Evolutionary conservation across 2,113 vertebrate genomes (phyloP).

Genomic region (Boleophthalmus pectinirostris): DNA sequence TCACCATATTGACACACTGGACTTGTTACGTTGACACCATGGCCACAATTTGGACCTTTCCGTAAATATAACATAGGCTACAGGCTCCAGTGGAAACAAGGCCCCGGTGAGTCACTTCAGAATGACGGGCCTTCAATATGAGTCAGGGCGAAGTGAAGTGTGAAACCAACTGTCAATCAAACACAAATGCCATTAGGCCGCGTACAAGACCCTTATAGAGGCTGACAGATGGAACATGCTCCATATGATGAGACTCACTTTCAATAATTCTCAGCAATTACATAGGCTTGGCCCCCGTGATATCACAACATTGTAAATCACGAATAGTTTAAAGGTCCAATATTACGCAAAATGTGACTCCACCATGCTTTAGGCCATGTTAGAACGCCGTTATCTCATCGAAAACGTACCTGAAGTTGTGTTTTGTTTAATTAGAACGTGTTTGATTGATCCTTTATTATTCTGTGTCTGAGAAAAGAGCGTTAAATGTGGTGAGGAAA

Average conservation of each 20-base stretch:
- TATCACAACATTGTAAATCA: neutral
- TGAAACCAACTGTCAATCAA: constrained; percentile 4
- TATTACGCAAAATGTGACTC: no score
- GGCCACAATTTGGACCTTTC: neutral
- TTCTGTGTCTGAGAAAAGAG: no score
- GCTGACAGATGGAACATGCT: neutral
- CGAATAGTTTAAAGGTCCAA: no score
- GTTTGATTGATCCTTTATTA: no score
- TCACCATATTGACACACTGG: neutral
- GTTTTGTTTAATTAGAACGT: no score
- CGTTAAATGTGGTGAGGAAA: no score
- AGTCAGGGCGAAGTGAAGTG: neutral
- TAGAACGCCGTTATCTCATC: no score
- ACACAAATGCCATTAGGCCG: neutral
- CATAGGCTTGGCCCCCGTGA: neutral
- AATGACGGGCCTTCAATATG: neutral
- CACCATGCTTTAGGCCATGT: no score
- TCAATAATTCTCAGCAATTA: neutral
- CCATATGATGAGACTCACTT: neutral
- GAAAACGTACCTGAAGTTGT: no score
- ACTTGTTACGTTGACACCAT: neutral
- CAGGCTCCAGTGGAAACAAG: neutral
- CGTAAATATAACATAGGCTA: neutral
- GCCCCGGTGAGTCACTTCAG: neutral
- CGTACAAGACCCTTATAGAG: neutral